Base-by-base conservation (phyloP, 2,888 invertebrate species). In the Meiosimyza platycephala region DNA sequence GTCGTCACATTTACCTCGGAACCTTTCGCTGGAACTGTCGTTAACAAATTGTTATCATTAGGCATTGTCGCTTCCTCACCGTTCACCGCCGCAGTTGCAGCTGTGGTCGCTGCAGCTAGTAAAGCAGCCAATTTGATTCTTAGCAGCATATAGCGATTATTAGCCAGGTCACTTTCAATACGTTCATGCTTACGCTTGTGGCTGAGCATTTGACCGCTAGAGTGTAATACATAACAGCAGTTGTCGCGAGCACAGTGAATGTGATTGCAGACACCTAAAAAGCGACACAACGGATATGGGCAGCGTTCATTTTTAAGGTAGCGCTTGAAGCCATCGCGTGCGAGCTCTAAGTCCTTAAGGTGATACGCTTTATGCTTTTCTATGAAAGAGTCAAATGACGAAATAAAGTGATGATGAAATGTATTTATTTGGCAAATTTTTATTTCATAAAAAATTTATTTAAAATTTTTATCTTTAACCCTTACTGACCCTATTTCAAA, bases 131-230 rank as follows among this genome's bases (percentile, higher is more conserved):
- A 11, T 6, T 64, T n/a, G 13, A 16, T 22, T 13, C 18, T 64
- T 1, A 64, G 12, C 15, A 51, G 15, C 4, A 15, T 18, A 18
- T 28, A 64, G 12, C 12, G 51, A 13, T 78, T 77, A 72, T 80
- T 80, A 0, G 79, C 78, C 60, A 80, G 89, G 84, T 97, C 97
- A 69, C 94, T 93, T 81, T 96, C 96, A 82, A 95, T 93, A 74
- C 97, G 90, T 86, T 98, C 97, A 87, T 98, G 98, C 85, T 97
- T 97, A 75, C 97, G 91, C 88, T 97, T 97, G 88, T 98, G 98
- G 6, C 97, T 96, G 87, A 96, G 94, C 72, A 97, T 91, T 85
- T 98, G 97, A 52, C 96, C 95, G 83, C 95, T 95, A 51, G 96
- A 96, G 85, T 97, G 97, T 75, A 97, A 89, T 1, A 98, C 97